These are phyloP conservation scores for Acanthochromis polyacanthus DNA, from an alignment of 2,113 vertebrate genomes.

Conservation along the genomic window DNA sequence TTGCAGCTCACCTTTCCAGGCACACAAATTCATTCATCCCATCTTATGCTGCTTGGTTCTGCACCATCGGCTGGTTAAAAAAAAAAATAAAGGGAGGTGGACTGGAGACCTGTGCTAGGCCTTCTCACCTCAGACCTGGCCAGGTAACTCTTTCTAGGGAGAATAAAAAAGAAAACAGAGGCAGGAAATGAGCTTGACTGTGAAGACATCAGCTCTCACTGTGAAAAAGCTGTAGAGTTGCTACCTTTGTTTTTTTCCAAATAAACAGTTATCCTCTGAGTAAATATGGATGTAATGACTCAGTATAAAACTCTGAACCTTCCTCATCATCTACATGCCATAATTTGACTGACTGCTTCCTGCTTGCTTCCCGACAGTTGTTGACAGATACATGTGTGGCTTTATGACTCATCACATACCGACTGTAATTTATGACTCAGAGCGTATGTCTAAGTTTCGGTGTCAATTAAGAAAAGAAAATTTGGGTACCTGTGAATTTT, in stretches of 20 bases:
- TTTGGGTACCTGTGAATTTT: neutral
- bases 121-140: slow-evolving; percentile 29
- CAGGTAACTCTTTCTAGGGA: neutral
- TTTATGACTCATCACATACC: slow-evolving; percentile 36
- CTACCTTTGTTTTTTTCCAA: neutral
- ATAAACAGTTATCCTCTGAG: neutral
- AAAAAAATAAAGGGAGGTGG: neutral
- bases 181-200: neutral
- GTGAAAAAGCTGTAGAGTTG: neutral
- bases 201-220: neutral
- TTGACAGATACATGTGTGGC: neutral
- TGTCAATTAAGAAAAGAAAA: neutral
- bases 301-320: neutral
- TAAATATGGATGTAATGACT: neutral
- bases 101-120: neutral
- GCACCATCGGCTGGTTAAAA: slow-evolving; percentile 23
- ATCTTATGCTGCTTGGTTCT: slow-evolving; percentile 49
- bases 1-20: slow-evolving; percentile 82
- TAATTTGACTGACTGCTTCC: slow-evolving; percentile 10
- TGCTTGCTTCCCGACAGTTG: neutral
- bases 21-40: slow-evolving; percentile 81
- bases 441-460: neutral
- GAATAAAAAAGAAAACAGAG: neutral
- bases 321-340: neutral
- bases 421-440: slow-evolving; percentile 32